Evolutionary conservation across 2,797 vertebrate species (phyloP).

Genomic region (Aldrovandia affinis): DNA sequence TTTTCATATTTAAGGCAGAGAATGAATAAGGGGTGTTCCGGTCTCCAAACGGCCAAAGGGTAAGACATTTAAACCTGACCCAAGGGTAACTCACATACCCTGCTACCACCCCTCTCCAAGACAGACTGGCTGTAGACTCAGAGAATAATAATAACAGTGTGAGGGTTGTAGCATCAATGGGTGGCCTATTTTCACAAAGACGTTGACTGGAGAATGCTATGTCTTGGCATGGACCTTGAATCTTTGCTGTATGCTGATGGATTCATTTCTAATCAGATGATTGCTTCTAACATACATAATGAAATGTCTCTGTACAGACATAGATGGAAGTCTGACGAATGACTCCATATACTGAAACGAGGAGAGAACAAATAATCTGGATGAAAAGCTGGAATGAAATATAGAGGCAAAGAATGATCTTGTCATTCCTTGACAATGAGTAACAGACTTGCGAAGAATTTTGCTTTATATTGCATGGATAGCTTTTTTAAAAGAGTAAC

Average conservation of each 20-base stretch:
- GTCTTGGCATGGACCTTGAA: background rate
- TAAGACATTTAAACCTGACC: background rate
- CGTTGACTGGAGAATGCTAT: background rate
- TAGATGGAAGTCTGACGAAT: background rate
- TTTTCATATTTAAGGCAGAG: constrained; percentile 28
- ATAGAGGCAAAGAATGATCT: background rate
- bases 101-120: background rate
- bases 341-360: background rate
- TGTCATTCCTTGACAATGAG: background rate
- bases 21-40: constrained; percentile 1
- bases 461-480: background rate
- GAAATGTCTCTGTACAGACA: background rate
- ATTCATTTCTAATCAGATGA: background rate
- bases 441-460: background rate
- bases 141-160: constrained; percentile 2
- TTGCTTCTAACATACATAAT: background rate
- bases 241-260: background rate
- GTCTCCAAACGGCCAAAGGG: background rate
- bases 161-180: background rate
- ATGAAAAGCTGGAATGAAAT: background rate
- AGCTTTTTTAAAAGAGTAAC: background rate
- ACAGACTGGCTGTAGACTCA: background rate
- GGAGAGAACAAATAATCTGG: background rate
- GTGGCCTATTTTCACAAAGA: background rate
- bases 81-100: background rate